Evolutionary conservation across 37 sponge, comb jelly and placozoan genomes (phyloP), one percentile per base, ranked within the genome.

Genomic region (Beroe ovata): DNA sequence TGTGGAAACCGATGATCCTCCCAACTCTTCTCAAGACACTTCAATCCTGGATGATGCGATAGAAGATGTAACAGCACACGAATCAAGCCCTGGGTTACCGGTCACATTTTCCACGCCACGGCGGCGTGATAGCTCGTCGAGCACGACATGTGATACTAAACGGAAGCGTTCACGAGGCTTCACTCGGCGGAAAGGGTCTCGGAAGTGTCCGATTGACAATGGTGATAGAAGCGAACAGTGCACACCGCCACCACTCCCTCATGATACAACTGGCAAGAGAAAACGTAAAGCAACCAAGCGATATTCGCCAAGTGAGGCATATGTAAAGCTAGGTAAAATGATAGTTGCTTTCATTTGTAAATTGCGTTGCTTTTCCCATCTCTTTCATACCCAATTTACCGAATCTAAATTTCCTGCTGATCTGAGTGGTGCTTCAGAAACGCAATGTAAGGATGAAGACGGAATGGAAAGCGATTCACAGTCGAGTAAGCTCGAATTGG

Each of bases 301-400:
- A 69, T 69, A 69, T 21, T 69, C 71, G 4, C 71, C 71, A 36
- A 69, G 38, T 69, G 38, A 69, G 38, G 54, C 54, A 47, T 47
- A 47, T 47, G 54, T 47, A 47, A 47, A 47, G 11, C 54, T 47
- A 47, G 54, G 54, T 47, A 47, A 47, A 47, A 47, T 47, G 11
- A 47, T n/a, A n/a, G n/a, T n/a, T n/a, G n/a, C n/a, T n/a, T n/a
- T n/a, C n/a, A n/a, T n/a, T n/a, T n/a, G n/a, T n/a, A n/a, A n/a
- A n/a, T n/a, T n/a, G n/a, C n/a, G n/a, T n/a, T n/a, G n/a, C n/a
- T n/a, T n/a, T n/a, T n/a, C n/a, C n/a, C n/a, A n/a, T n/a, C n/a
- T n/a, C n/a, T n/a, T n/a, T n/a, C n/a, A n/a, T n/a, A n/a, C n/a
- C n/a, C n/a, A n/a, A n/a, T n/a, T n/a, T n/a, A n/a, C n/a, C n/a